Evolutionary conservation across 2,113 vertebrate species (phyloP), one percentile per base, ranked within the genome.

Genomic region (Cinclus mexicanus): DNA sequence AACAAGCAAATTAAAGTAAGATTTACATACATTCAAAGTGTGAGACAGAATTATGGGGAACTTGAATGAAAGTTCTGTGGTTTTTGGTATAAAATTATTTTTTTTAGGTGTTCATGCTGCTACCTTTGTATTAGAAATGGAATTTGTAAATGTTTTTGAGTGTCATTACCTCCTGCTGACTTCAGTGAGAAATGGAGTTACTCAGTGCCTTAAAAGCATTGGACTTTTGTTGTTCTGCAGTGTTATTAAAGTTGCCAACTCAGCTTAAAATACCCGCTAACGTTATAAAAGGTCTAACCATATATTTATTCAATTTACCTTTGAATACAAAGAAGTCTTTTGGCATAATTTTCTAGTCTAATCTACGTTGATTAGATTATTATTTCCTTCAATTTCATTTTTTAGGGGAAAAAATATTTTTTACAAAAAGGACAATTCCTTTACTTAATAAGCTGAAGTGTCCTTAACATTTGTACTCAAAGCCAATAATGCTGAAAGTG

Each of bases 341-440:
- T 93, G 11, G 25, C 18, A 49, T 39, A 91, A 41, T 67, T 84
- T 92, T 80, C 35, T 75, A 31, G 2, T 79, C 3, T 75, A 37
- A 93, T 26, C 3, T 72, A 41, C 5, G 72, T 10, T 88, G 18
- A 78, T 75, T 44, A 28, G 11, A 29, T 63, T 16, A 81, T 72
- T 96, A 76, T 80, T 96, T 83, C 19, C 23, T 90, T 95, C 19
- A 79, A 52, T 89, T 95, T 96, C n/a, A 57, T 61, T 50, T 94
- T 88, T 81, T 69, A 90, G 24, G 46, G 61, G 95, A 92, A 61
- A 68, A n/a, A 24, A 10, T 2, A 9, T 55, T 55, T 55, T 56
- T 20, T 15, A 42, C 35, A 61, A 33, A 67, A 47, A 23, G 3
- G 57, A 81, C 87, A 80, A 91, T 97, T 96, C 5, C 79, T 92